Conservation (phyloP, 2,113 vertebrate genomes). For the Caloenas nicobarica region DNA sequence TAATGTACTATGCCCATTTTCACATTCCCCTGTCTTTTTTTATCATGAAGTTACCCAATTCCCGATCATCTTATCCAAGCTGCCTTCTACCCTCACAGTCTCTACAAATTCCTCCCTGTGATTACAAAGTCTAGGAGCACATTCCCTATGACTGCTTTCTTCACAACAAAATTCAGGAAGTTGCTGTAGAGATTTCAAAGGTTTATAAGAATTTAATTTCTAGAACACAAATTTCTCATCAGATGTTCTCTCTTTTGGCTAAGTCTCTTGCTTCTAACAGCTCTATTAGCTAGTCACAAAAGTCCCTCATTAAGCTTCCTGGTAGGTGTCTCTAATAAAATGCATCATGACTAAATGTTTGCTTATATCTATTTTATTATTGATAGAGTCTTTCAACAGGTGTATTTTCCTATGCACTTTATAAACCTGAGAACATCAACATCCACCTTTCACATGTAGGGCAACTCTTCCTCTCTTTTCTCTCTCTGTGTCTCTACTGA, state of each 20-base stretch:
- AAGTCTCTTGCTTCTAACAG: background rate
- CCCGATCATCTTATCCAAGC: background rate
- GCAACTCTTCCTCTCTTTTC: background rate
- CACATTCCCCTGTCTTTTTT: background rate
- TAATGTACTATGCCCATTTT: background rate
- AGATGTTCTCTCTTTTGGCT: background rate
- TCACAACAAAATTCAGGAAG: background rate
- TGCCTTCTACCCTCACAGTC: background rate
- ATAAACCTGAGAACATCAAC: background rate
- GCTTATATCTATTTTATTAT: background rate
- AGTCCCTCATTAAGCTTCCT: fast-evolving
- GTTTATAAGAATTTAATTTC: background rate
- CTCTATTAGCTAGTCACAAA: background rate
- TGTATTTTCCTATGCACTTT: background rate
- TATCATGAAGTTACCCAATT: no score
- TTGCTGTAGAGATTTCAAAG: background rate
- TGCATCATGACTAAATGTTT: background rate
- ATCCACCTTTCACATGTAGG: background rate
- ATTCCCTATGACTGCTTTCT: background rate
- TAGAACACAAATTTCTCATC: background rate
- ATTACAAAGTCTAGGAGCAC: background rate
- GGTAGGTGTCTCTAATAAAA: background rate
- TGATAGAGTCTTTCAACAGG: background rate
- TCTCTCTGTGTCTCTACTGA: fast-evolving
- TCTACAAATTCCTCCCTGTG: background rate